These are phyloP conservation scores for Sminthurinus signatus DNA, from an alignment of 1,140 invertebrate genomes.

Conservation along the genomic window DNA sequence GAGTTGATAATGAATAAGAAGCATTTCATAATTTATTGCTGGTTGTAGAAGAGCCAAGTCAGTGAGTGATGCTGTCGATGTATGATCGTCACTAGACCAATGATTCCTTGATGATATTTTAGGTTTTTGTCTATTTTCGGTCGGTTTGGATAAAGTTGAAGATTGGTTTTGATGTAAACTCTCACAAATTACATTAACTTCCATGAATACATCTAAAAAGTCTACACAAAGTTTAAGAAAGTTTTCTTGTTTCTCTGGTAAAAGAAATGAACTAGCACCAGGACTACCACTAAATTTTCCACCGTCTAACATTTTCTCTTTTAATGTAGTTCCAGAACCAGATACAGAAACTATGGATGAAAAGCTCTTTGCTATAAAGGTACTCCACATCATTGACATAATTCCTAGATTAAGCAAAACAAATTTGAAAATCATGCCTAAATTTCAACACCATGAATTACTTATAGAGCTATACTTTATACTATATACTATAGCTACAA, in stretches of 20 bases:
- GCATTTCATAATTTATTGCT: conserved; percentile 62
- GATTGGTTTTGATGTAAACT: conserved; percentile 43
- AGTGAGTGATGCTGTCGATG: conserved; percentile 55
- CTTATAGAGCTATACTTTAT: too few species aligned
- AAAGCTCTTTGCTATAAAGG: conserved; percentile 28
- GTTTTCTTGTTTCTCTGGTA: conserved; percentile 69
- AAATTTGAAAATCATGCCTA: too few species aligned
- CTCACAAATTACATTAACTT: conserved; percentile 49
- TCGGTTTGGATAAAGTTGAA: not conserved
- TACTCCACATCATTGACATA: conserved; percentile 78
- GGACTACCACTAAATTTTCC: too few species aligned
- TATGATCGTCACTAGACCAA: conserved; percentile 47
- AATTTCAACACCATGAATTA: not conserved
- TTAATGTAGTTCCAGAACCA: conserved; percentile 68
- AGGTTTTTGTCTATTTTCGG: not conserved
- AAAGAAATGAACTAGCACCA: conserved; percentile 64
- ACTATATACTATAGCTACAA: too few species aligned
- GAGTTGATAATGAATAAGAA: conserved; percentile 72
- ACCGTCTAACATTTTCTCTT: conserved; percentile 72
- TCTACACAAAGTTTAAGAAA: conserved; percentile 63
- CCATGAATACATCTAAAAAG: conserved; percentile 69
- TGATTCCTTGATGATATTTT: too few species aligned
- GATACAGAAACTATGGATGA: conserved; percentile 10
- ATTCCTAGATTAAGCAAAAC: conserved; percentile 50
- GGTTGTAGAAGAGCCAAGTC: conserved; percentile 69